These are phyloP conservation scores for Lampris incognitus DNA, from an alignment of 2,113 vertebrate species.

Conservation along the genomic window DNA sequence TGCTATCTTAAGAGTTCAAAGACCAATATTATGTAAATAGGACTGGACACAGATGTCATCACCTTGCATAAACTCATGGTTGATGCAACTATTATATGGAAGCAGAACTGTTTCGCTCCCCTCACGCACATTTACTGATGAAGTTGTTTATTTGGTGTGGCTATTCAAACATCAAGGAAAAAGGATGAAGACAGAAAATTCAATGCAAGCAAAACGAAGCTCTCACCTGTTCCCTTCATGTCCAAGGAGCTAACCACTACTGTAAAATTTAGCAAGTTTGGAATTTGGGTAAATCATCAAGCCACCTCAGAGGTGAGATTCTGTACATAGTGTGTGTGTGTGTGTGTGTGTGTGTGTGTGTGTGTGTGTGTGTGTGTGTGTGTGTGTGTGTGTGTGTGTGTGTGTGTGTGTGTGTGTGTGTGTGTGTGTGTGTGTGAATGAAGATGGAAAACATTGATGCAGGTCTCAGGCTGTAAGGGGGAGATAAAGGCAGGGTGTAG, in stretches of 20 bases:
- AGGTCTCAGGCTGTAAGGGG: not conserved
- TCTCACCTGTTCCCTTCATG: not conserved
- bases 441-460: no score
- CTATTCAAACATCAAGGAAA: not conserved
- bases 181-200: not conserved
- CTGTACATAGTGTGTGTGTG: no score
- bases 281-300: no score
- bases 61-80: slow-evolving; percentile 1
- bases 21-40: not conserved
- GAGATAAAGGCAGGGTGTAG: not conserved
- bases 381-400: no score
- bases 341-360: no score
- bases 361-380: no score
- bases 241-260: no score
- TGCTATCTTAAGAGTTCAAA: not conserved
- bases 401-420: no score
- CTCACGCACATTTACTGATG: not conserved
- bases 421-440: no score
- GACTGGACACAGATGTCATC: slow-evolving; percentile 20
- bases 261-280: no score
- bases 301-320: no score
- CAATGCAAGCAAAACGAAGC: not conserved
- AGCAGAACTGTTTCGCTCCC: not conserved
- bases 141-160: not conserved
- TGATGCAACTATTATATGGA: not conserved